phyloP scores from a whole-genome alignment of 2,113 vertebrate genomes.

The Tyto alba region DNA sequence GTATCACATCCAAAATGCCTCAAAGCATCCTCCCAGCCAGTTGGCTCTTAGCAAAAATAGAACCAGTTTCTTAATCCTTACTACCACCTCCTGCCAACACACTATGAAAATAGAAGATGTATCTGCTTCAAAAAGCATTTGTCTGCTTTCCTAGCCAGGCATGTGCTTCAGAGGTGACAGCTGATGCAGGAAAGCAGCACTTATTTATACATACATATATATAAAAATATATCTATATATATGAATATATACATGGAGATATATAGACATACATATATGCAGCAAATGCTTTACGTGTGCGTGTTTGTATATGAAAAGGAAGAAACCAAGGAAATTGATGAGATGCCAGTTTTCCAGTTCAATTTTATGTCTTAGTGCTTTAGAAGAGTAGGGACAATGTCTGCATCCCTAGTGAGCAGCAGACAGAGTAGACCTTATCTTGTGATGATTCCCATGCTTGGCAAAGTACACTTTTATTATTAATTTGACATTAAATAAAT shows the following conservation, averaged over 20 bases:
- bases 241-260: not conserved
- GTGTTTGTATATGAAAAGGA: not conserved
- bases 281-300: not conserved
- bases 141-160: conserved; percentile 4
- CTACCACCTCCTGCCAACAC: conserved; percentile 33
- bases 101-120: not conserved
- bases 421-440: not conserved
- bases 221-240: not conserved
- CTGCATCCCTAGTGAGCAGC: not conserved
- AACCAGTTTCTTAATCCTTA: conserved; percentile 38
- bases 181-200: not conserved
- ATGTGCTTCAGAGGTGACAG: conserved; percentile 8
- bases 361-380: not conserved
- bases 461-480: not conserved
- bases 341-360: not conserved
- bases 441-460: not conserved
- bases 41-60: conserved; percentile 19
- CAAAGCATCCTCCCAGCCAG: conserved; percentile 12
- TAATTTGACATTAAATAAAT: conserved; percentile 40
- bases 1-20: conserved; percentile 5
- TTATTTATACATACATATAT: not conserved
- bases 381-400: not conserved
- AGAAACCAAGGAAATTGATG: not conserved
- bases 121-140: conserved; percentile 34
- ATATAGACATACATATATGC: not conserved